phyloP scores from a whole-genome alignment of 1,140 invertebrate genomes.

The Drosophila virilis region DNA sequence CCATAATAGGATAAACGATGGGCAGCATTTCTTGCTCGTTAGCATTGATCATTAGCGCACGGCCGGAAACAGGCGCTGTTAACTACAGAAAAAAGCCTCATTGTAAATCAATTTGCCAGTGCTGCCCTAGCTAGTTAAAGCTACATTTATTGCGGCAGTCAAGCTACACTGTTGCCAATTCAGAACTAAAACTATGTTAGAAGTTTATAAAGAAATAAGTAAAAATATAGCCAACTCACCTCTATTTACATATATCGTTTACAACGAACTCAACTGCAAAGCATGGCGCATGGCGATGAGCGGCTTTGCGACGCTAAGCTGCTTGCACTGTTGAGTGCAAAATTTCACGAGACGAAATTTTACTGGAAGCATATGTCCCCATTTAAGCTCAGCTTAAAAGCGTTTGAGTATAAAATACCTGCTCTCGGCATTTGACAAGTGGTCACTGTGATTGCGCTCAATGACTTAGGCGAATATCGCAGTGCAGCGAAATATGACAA shows the following conservation, averaged over 20 bases:
- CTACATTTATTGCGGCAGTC: no score
- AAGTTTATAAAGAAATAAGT: neutral
- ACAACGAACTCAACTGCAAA: neutral
- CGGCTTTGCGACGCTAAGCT: neutral
- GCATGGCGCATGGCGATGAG: neutral
- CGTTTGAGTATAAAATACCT: neutral
- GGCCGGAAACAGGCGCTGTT: neutral
- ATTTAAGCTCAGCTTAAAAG: neutral
- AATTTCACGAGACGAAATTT: neutral
- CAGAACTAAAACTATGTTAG: neutral
- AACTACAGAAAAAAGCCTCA: neutral
- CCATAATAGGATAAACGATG: constrained; percentile 69
- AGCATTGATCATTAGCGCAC: constrained; percentile 32
- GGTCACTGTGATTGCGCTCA: neutral
- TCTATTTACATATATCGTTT: neutral
- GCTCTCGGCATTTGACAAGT: neutral
- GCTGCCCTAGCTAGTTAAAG: neutral
- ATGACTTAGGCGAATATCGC: neutral
- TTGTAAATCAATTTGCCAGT: constrained; percentile 2
- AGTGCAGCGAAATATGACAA: neutral
- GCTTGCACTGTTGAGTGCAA: neutral
- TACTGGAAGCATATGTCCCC: neutral
- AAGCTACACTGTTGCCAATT: neutral
- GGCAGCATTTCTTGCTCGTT: constrained; percentile 42
- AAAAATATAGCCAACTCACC: constrained; percentile 4